Percentiles rank a stretch among this genome's conserved stretches.
Conservation (phyloP, 2,888 invertebrate genomes). For the Cataglyphis cursor region DNA sequence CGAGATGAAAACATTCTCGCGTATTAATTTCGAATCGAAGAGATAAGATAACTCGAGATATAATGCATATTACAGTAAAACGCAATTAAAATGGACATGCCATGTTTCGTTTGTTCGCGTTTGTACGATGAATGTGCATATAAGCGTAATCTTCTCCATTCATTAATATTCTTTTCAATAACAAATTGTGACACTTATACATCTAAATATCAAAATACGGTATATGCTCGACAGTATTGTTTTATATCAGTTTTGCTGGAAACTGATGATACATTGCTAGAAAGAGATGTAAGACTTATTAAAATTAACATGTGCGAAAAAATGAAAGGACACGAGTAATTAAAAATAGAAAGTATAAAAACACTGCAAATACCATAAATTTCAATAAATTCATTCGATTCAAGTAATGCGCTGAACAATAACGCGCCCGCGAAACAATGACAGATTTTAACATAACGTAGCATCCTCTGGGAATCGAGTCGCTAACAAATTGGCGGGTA, state of each 20-base stretch:
- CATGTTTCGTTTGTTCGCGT: not conserved
- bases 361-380: slow-evolving; percentile 13
- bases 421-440: slow-evolving; percentile 33
- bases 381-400: slow-evolving; percentile 48
- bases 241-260: not conserved
- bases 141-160: slow-evolving; percentile 20
- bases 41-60: slow-evolving; percentile 1
- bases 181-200: not conserved
- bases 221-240: not conserved
- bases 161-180: too few species aligned
- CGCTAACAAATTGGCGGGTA: slow-evolving; percentile 72
- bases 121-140: not conserved
- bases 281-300: not conserved
- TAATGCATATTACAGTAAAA: slow-evolving; percentile 5
- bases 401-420: slow-evolving; percentile 3
- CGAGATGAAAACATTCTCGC: not conserved
- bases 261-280: not conserved
- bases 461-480: slow-evolving; percentile 58
- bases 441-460: slow-evolving; percentile 49
- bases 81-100: slow-evolving; percentile 12
- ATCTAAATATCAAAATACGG: slow-evolving; percentile 22
- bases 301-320: not conserved
- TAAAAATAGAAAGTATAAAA: slow-evolving; percentile 11
- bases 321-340: not conserved
- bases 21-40: slow-evolving; percentile 7